phyloP scores from a whole-genome alignment of 2,888 invertebrate genomes.

The Aphelenchoides bicaudatus region DNA sequence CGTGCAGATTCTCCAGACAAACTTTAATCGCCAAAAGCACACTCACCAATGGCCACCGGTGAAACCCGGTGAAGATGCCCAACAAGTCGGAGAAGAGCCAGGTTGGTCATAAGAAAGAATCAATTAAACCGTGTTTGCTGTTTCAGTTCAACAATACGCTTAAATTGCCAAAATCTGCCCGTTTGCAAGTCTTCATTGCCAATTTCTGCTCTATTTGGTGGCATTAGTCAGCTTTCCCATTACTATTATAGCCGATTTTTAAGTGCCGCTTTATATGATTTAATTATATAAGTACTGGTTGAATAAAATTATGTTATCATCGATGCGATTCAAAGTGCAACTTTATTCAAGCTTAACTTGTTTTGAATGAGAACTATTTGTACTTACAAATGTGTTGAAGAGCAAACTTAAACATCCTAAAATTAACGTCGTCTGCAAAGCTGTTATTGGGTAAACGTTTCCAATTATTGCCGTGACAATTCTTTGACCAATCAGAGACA shows the following conservation, averaged over 20 bases:
- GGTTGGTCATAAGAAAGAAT: background rate
- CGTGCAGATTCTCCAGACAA: slow-evolving; percentile 43
- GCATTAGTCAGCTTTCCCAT: background rate
- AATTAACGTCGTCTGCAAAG: too few relatives aligned
- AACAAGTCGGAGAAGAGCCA: slow-evolving; percentile 1
- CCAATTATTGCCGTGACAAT: background rate
- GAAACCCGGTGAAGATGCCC: slow-evolving; percentile 22
- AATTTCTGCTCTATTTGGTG: background rate
- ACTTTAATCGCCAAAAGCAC: slow-evolving; percentile 37
- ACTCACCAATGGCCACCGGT: slow-evolving; percentile 26
- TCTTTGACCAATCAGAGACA: background rate
- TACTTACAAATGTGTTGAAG: too few relatives aligned
- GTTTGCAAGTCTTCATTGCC: slow-evolving; percentile 1
- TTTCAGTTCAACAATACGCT: slow-evolving; percentile 10
- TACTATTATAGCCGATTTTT: background rate
- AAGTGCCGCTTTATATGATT: too few relatives aligned
- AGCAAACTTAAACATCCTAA: too few relatives aligned
- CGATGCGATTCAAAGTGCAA: too few relatives aligned
- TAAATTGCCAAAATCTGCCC: slow-evolving; percentile 3
- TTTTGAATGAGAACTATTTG: too few relatives aligned
- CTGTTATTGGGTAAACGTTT: too few relatives aligned
- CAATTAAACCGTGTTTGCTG: background rate
- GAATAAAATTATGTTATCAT: too few relatives aligned
- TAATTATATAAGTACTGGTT: too few relatives aligned
- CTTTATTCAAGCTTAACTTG: too few relatives aligned